phyloP scores from a whole-genome alignment of 2,113 vertebrate genomes.

The Chunga burmeisteri region DNA sequence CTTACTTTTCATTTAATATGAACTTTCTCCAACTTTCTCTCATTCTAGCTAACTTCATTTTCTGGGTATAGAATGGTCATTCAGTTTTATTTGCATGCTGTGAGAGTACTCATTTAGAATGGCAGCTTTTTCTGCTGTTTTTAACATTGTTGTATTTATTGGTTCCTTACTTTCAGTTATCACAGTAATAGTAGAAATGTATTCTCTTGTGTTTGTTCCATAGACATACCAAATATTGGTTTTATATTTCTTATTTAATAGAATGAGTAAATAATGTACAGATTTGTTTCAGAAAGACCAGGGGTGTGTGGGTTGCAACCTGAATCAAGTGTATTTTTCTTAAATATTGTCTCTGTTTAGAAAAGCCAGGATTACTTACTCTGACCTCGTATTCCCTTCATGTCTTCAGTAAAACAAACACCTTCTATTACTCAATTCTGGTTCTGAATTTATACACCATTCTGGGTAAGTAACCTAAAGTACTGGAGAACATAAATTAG shows the following conservation, averaged over 20 bases:
- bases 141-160: neutral
- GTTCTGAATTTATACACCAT: slow-evolving; percentile 89
- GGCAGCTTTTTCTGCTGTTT: neutral
- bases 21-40: neutral
- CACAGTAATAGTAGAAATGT: neutral
- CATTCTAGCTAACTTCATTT: slow-evolving; percentile 10
- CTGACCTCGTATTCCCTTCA: slow-evolving; percentile 81
- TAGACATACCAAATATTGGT: neutral
- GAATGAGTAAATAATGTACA: neutral
- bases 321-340: neutral
- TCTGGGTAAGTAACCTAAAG: slow-evolving; percentile 81
- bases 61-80: neutral
- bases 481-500: neutral
- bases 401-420: slow-evolving; percentile 85
- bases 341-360: slow-evolving; percentile 62
- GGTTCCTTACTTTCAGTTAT: neutral
- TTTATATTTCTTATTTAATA: neutral
- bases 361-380: slow-evolving; percentile 70
- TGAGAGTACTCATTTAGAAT: neutral
- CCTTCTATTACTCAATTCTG: slow-evolving; percentile 86
- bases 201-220: neutral
- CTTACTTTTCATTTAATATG: neutral
- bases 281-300: neutral
- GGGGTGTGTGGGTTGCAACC: neutral
- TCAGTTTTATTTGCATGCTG: slow-evolving; percentile 1